Percentiles rank a stretch among this genome's conserved stretches.
Evolutionary conservation across 2,888 invertebrate species (phyloP).

Genomic region (Chalcis sispes): DNA sequence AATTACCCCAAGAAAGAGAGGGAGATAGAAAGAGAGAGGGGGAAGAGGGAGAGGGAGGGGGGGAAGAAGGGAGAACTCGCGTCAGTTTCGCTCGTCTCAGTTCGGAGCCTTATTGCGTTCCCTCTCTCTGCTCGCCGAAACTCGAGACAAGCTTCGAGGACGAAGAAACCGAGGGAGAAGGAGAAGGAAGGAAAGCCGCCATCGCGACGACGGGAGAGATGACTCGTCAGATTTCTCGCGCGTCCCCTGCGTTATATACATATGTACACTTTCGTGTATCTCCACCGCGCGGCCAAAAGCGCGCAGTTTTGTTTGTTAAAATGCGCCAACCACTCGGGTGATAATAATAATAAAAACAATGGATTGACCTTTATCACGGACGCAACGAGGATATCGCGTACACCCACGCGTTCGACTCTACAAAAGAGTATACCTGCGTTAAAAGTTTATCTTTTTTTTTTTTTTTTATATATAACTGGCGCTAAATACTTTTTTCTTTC

Average conservation of each 20-base stretch:
- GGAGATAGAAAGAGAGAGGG: constrained; percentile 1
- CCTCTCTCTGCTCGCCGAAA: constrained; percentile 35
- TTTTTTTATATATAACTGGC: too few relatives aligned
- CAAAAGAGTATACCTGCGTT: too few relatives aligned
- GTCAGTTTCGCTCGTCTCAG: not conserved
- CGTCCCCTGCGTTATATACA: not conserved
- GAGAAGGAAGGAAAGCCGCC: constrained; percentile 35
- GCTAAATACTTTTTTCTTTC: too few relatives aligned
- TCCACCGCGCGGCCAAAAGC: not conserved
- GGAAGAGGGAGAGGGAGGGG: not conserved
- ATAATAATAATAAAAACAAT: not conserved
- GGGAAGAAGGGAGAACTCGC: not conserved
- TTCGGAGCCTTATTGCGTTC: constrained; percentile 2
- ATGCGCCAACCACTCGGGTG: not conserved
- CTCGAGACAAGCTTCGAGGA: constrained; percentile 52
- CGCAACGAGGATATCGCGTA: not conserved
- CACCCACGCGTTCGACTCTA: not conserved
- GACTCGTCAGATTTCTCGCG: constrained; percentile 56
- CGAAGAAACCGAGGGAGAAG: too few relatives aligned
- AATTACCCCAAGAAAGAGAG: constrained; percentile 25
- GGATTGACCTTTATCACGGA: constrained; percentile 26
- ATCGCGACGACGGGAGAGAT: constrained; percentile 43
- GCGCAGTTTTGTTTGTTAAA: constrained; percentile 42
- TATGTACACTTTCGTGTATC: not conserved
- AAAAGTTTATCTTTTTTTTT: too few relatives aligned